Evolutionary conservation across 2,888 invertebrate genomes (phyloP), one percentile per base, ranked within the genome.

Genomic region (Diplolepis rosae): DNA sequence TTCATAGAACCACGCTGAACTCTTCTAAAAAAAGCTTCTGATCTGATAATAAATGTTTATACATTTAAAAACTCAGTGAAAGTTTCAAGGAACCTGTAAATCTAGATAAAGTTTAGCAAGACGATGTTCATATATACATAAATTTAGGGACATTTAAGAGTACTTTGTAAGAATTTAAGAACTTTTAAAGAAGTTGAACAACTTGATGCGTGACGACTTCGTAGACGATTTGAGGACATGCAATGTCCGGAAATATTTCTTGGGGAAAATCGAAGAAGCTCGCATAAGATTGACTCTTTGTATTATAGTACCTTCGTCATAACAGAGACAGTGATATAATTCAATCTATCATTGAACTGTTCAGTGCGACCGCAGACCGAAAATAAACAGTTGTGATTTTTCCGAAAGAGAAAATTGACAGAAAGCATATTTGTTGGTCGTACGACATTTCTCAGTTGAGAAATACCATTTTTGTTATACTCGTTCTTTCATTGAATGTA

Each of bases 1-100:
- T 42, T 78, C 73, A 9, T 75, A 61, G 61, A 24, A 3, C 11
- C 1, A 52, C 52, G 27, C 52, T 11, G n/a, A 52, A 52, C 28
- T 61, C 24, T 61, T 39, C 61, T 61, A 42, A 39, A 61, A 27
- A 39, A 11, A 61, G 24, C 39, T 35, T 35, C 13, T 22, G 5
- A 13, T 32, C 11, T 32, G 5, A 22, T 48, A 18, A 48, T 22
- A 11, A 7, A 11, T 48, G n/a, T n/a, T n/a, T n/a, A n/a, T n/a
- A n/a, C n/a, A n/a, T n/a, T n/a, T n/a, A 22, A 11, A 11, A 48
- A 48, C 9, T 48, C 48, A 48, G 48, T 48, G 11, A 22, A 22
- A 22, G 48, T 11, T 48, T 11, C 18, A 22, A 32, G 18, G 54
- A 18, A 48, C 22, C 22, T 13, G 13, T 9, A 39, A 39, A 15